Evolutionary conservation across 2,113 vertebrate species (phyloP).

Genomic region (Pelmatolapia mariae): DNA sequence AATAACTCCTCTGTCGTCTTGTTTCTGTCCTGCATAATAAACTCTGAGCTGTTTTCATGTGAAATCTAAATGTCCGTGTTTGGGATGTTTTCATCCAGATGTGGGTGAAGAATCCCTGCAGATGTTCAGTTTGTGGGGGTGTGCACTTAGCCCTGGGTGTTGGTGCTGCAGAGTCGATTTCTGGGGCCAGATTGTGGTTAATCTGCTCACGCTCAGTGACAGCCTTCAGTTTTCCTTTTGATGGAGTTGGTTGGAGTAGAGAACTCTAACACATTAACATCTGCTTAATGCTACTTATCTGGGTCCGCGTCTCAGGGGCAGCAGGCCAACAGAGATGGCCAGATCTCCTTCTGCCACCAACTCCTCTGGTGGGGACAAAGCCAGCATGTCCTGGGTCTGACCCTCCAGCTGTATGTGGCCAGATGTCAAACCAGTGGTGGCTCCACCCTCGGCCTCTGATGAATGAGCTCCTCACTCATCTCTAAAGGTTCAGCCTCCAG

Average conservation of each 20-base stretch:
- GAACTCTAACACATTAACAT: not conserved
- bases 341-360: not conserved
- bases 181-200: not conserved
- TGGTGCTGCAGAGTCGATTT: not conserved
- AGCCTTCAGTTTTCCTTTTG: not conserved
- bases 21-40: not conserved
- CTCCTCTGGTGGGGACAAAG: not conserved
- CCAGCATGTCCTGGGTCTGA: not conserved
- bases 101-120: not conserved
- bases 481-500: not conserved
- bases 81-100: not conserved
- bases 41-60: not conserved
- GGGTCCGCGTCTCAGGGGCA: not conserved
- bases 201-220: not conserved
- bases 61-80: not conserved
- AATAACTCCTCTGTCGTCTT: not conserved
- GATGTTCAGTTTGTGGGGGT: not conserved
- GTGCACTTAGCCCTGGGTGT: not conserved
- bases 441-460: not conserved
- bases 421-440: not conserved
- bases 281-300: not conserved
- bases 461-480: not conserved
- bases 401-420: not conserved
- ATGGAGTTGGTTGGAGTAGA: not conserved
- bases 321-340: not conserved